Evolutionary conservation across 2,797 vertebrate genomes (phyloP), one percentile per base, ranked within the genome.

Genomic region (Eulemur albifrons): DNA sequence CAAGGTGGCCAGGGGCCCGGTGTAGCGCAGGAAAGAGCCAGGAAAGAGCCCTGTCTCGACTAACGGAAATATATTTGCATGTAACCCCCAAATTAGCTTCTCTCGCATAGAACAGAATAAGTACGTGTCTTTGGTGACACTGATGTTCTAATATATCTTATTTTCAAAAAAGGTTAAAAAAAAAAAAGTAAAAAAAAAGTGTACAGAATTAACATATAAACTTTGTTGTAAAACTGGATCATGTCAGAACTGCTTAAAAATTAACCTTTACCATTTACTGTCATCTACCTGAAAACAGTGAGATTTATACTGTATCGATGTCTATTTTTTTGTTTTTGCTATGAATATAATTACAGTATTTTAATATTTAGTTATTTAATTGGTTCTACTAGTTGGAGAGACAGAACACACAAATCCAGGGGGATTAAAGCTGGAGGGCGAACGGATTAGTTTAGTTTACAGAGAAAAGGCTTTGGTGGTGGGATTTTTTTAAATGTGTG

Each of bases 291-390:
- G 23, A 89, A 97, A 95, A 96, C 96, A 86, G 76, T 96, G 97
- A 97, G 93, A 95, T 98, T 98, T 98, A 97, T 98, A 97, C 98
- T 93, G 96, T 97, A 97, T 96, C 81, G 25, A 97, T 96, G 97
- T 98, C 38, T 97, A 95, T 98, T 98, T 98, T 98, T 98, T 97
- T 98, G 98, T 98, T 98, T 98, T 98, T 97, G 96, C 97, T 98
- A 98, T 97, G 96, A 98, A 98, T 98, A 98, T 97, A 98, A 97
- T 98, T 97, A 98, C 98, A 98, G 97, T 97, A 97, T 98, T 98
- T 98, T 98, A 98, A 98, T 98, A 98, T 97, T 98, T 96, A 97
- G 94, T 98, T 95, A 82, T 98, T 98, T 98, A 97, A 98, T 98
- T 98, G 98, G 97, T 98, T 98, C 98, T 98, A 97, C 97, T 83